Conservation (phyloP, 2,113 vertebrate genomes). For the Tragelaphus imberbis region DNA sequence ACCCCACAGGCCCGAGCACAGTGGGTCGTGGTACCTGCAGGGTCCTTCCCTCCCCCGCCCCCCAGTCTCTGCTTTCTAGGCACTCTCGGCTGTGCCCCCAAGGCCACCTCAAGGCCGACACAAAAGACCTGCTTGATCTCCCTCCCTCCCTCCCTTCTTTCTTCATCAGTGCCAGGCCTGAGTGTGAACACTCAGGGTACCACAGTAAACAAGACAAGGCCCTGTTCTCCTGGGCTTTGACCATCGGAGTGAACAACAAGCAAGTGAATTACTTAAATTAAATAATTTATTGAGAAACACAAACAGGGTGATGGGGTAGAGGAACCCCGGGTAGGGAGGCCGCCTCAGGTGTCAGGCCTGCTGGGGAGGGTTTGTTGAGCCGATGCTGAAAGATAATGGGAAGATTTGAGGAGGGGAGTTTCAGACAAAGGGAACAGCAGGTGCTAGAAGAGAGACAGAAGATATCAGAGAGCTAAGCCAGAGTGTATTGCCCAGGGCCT, state of each 20-base stretch:
- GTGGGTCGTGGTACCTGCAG: not conserved
- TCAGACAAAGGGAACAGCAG: not conserved
- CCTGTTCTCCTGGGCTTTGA: not conserved
- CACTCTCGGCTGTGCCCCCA: too few relatives aligned
- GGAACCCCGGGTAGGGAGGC: not conserved
- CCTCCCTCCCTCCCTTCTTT: not conserved
- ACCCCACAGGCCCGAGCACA: rapidly evolving
- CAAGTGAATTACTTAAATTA: not conserved
- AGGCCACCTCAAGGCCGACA: not conserved
- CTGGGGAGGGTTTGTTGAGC: not conserved
- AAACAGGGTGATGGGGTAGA: not conserved
- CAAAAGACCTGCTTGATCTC: not conserved
- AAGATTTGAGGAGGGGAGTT: not conserved
- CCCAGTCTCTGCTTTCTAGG: not conserved
- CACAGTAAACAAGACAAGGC: not conserved
- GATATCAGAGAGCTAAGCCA: not conserved
- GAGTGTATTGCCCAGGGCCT: not conserved
- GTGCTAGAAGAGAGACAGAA: not conserved
- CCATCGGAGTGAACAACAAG: not conserved
- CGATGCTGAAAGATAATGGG: not conserved
- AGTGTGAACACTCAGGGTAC: not conserved
- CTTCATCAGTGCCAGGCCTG: not conserved
- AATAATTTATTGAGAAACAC: not conserved
- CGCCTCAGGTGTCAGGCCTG: not conserved
- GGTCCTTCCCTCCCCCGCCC: not conserved